Conservation (phyloP, 2,113 vertebrate species). For the Scomber colias region DNA sequence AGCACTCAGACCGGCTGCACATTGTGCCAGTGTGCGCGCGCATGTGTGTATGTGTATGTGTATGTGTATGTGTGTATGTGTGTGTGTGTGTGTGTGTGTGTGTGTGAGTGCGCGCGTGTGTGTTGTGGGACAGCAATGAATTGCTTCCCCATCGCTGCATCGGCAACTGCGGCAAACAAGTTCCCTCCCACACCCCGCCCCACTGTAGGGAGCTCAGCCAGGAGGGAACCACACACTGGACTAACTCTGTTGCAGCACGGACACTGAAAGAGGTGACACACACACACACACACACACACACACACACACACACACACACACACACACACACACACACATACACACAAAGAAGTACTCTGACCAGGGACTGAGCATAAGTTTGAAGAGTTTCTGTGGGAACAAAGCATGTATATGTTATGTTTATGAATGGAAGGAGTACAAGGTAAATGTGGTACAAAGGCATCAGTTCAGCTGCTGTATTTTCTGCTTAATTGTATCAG, state of each 20-base stretch:
- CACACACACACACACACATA: not conserved
- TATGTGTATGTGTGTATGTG: constrained; percentile 21
- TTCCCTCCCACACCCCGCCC: constrained; percentile 70
- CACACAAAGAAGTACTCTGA: not conserved
- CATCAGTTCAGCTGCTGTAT: not conserved
- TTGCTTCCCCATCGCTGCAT: constrained; percentile 83
- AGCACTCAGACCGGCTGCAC: constrained; percentile 58
- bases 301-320: no score
- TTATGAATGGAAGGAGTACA: no score
- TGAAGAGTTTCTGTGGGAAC: not conserved
- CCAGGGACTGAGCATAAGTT: not conserved
- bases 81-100: not conserved
- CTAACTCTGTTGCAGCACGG: constrained; percentile 55
- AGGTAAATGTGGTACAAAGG: not conserved
- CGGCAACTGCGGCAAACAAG: constrained; percentile 80
- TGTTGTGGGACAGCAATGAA: constrained; percentile 82
- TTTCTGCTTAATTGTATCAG: not conserved
- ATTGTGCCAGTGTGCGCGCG: constrained; percentile 37
- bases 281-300: not conserved
- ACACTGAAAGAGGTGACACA: constrained; percentile 31
- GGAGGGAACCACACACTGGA: constrained; percentile 69
- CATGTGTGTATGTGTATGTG: constrained; percentile 11
- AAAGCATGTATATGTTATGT: not conserved
- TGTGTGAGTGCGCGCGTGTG: constrained; percentile 25
- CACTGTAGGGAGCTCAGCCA: constrained; percentile 69